These are phyloP conservation scores for Rhodeus uyekii DNA, from an alignment of 2,797 vertebrate genomes.

Conservation along the genomic window DNA sequence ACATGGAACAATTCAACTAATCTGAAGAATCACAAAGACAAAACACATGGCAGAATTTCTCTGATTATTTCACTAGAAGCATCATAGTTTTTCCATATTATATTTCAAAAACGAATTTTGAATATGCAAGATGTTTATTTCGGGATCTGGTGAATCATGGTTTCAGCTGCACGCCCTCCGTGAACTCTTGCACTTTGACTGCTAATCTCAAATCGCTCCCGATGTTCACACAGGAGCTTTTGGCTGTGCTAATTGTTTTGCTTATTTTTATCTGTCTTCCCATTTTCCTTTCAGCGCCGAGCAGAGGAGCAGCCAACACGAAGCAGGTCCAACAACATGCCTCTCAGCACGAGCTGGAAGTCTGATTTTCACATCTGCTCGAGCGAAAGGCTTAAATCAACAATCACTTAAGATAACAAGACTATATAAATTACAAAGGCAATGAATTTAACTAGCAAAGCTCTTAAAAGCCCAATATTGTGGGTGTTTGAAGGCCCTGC, in stretches of 20 bases:
- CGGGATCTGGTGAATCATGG: background rate
- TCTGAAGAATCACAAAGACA: background rate
- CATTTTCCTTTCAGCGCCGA: slow-evolving; percentile 51
- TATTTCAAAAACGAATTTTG: background rate
- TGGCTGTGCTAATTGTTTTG: slow-evolving; percentile 55
- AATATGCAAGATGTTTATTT: slow-evolving; percentile 11
- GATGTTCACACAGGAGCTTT: slow-evolving; percentile 54
- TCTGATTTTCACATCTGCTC: slow-evolving; percentile 63
- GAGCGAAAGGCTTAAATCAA: slow-evolving; percentile 68
- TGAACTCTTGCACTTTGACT: slow-evolving; percentile 24
- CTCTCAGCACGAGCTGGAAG: slow-evolving; percentile 34
- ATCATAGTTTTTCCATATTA: background rate
- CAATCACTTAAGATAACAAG: slow-evolving; percentile 72
- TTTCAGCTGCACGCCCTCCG: background rate
- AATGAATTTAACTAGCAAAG: slow-evolving; percentile 58
- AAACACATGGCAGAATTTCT: background rate
- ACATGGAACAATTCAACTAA: background rate
- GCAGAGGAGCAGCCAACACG: slow-evolving; percentile 56
- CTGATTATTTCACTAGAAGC: background rate
- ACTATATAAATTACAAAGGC: slow-evolving; percentile 64
- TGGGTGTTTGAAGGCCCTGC: slow-evolving; percentile 43
- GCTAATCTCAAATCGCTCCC: slow-evolving; percentile 30
- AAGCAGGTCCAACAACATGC: slow-evolving; percentile 51
- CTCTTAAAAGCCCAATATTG: slow-evolving; percentile 57
- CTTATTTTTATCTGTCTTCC: slow-evolving; percentile 60